Base-by-base conservation (phyloP, 2,888 invertebrate species). In the Brachypterus glaber region DNA sequence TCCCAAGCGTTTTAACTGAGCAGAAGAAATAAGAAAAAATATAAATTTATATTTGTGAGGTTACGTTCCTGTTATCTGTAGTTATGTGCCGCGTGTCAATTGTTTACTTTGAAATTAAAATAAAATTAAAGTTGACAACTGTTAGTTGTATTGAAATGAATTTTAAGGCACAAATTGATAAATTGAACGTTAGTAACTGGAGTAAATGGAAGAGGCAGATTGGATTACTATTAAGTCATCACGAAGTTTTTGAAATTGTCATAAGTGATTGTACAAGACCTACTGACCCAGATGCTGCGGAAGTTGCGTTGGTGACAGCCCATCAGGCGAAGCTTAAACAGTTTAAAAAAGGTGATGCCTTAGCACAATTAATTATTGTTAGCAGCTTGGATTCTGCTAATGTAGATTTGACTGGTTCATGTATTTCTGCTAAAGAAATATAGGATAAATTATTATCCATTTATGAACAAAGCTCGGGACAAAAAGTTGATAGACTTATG, bases 391-490 rank as follows among this genome's bases (percentile, higher is more conserved):
- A 39, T 30, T 35, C 39, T 14, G 5, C 11, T 3, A 36, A 30
- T 17, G 14, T 36, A 3, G 30, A 36, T 5, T 30, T 36, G 13
- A 36, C 38, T 13, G 24, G 24, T 11, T 13, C 25, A 8, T 35
- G 25, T 16, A 17, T 15, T 16, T 9, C 29, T 13, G 9, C 30
- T n/a, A 14, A 36, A 12, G 17, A 3, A 36, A 41, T 41, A n/a
- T 41, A 34, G 40, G 15, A 16, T 18, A 37, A 41, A 24, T 17
- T 41, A 30, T n/a, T 33, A 5, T 30, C 33, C 14, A 15, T 44
- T 11, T 47, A 48, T 16, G 40, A 49, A 37, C 45, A 42, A 37
- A 51, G 41, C 37, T 50, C 47, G 9, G 46, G 40, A 17, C 46
- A 50, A 27, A 29, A 46, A 8, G 35, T 48, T 12, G 47, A 49